phyloP scores from a whole-genome alignment of 2,888 invertebrate species.

The Antitype chi region DNA sequence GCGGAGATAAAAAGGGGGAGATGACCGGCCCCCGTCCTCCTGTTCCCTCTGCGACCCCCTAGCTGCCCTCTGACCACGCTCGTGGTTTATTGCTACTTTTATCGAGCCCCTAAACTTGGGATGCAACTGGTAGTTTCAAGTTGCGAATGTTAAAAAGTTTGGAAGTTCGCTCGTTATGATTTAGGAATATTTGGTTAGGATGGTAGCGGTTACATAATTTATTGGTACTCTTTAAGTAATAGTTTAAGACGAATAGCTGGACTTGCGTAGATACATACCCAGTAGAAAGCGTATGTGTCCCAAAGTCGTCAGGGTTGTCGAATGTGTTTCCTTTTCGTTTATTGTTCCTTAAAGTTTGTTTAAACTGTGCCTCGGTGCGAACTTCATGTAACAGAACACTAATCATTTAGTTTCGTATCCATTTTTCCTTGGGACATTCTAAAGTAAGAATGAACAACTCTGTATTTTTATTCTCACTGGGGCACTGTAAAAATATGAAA shows the following conservation, averaged over 20 bases:
- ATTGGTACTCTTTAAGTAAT: conserved; percentile 14
- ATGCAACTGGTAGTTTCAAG: conserved; percentile 78
- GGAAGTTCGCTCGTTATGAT: conserved; percentile 58
- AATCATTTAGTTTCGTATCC: no score
- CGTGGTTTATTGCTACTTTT: conserved; percentile 84
- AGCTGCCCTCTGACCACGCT: conserved; percentile 81
- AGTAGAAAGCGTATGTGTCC: no score
- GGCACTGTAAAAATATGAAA: neutral
- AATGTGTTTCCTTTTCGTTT: no score
- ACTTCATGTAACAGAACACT: no score
- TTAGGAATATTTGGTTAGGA: conserved; percentile 54
- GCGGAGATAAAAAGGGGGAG: conserved; percentile 89
- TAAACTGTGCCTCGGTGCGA: no score
- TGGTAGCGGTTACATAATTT: conserved; percentile 21
- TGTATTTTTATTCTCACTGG: neutral
- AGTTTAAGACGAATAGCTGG: neutral
- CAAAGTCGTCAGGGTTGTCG: no score
- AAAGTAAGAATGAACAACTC: neutral
- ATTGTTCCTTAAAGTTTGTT: no score
- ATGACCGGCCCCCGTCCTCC: conserved; percentile 82
- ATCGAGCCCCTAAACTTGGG: conserved; percentile 80
- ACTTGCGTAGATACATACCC: neutral
- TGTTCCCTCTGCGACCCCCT: conserved; percentile 56
- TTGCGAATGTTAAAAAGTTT: conserved; percentile 62
- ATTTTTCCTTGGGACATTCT: neutral